phyloP scores from a whole-genome alignment of 2,888 invertebrate species.

The Polyploca ridens region DNA sequence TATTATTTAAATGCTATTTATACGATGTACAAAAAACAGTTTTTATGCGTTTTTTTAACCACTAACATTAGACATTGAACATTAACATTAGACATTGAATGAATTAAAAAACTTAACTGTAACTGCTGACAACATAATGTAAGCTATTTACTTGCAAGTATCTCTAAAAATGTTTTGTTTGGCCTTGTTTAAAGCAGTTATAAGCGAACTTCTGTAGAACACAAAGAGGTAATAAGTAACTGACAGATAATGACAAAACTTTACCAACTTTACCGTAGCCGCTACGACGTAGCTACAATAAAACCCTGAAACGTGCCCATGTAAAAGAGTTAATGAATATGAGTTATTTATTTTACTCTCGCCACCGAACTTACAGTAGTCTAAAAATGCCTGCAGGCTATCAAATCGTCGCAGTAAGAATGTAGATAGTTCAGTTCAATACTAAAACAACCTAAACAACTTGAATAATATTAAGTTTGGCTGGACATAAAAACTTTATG shows the following conservation, averaged over 20 bases:
- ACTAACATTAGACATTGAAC: too few species aligned
- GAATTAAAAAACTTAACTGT: too few species aligned
- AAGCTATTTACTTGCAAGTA: too few species aligned
- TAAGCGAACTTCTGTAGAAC: background rate
- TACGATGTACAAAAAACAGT: too few species aligned
- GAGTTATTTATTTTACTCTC: background rate
- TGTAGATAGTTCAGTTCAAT: slow-evolving; percentile 5
- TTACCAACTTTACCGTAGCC: background rate
- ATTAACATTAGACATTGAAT: too few species aligned
- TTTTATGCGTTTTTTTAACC: too few species aligned
- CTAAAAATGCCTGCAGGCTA: background rate
- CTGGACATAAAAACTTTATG: slow-evolving; percentile 46
- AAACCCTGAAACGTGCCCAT: background rate
- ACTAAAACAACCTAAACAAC: slow-evolving; percentile 1
- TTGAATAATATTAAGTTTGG: slow-evolving; percentile 18
- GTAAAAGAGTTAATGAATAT: background rate
- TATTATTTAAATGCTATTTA: too few species aligned
- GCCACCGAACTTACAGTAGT: too few species aligned
- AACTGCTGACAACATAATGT: too few species aligned
- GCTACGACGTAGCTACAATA: background rate
- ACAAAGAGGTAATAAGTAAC: background rate
- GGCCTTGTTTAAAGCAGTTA: background rate
- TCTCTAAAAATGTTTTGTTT: too few species aligned
- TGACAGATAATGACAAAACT: background rate
- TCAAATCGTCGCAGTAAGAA: background rate